Conservation (phyloP, 2,113 vertebrate species). For the Octodon degus region DNA sequence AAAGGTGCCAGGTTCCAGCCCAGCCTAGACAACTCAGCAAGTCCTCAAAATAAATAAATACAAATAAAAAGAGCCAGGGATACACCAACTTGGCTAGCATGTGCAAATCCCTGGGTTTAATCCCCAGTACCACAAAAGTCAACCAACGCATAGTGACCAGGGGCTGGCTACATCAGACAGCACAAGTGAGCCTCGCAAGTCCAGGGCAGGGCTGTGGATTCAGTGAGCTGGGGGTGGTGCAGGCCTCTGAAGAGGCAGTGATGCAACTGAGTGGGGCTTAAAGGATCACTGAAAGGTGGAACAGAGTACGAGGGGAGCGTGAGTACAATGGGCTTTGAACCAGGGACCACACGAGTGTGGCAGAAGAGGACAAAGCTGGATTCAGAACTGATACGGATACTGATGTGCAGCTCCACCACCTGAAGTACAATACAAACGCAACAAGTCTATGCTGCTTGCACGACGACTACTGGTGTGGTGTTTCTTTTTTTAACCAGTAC, state of each 20-base stretch:
- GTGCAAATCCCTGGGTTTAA: not conserved
- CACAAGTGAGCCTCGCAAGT: not conserved
- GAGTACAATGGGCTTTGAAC: not conserved
- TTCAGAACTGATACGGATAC: not conserved
- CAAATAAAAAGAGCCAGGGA: not conserved
- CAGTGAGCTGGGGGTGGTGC: not conserved
- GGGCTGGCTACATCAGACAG: not conserved
- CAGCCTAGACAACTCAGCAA: not conserved
- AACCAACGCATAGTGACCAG: not conserved
- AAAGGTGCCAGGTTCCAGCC: not conserved
- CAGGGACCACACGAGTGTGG: not conserved
- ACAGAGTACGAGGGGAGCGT: not conserved
- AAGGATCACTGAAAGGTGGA: not conserved
- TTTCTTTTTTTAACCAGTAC: conserved; percentile 46
- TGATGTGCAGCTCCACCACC: not conserved
- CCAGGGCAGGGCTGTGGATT: not conserved
- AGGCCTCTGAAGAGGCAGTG: not conserved
- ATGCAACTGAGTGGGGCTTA: not conserved
- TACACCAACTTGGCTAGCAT: not conserved
- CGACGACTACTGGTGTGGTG: not conserved
- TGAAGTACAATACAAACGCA: conserved; percentile 34
- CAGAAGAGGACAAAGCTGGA: not conserved
- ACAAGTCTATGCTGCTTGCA: conserved; percentile 1
- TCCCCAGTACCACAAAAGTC: not conserved
- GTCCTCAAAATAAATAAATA: not conserved